Base-by-base conservation (phyloP, 2,113 vertebrate genomes). In the Silurus glanis region DNA sequence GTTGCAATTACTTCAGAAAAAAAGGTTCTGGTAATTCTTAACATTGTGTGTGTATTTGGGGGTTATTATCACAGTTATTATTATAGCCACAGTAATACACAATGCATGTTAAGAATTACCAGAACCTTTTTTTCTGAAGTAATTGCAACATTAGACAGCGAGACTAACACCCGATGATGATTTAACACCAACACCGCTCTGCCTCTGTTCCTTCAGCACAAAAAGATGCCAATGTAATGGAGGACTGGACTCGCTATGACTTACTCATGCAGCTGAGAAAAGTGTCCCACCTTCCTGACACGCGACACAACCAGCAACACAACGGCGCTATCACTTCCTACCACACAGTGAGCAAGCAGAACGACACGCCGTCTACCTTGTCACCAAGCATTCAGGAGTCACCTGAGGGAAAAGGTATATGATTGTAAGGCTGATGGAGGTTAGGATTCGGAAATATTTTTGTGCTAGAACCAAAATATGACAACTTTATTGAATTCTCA, bases 181-280 rank as follows among this genome's bases (percentile, higher is more conserved):
- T 76, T 25, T 55, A 75, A 85, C 62, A 83, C 75, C 37, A 37
- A 58, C 71, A 87, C 82, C 61, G 37, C 37, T 37, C 72, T 85
- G 23, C 59, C 6, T 67, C 28, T 80, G 82, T 14, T 58, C 45
- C 4, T 19, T 87, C 86, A 95, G 95, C 89, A 92, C 92, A 92
- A 78, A 92, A 69, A 83, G 92, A 93, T 78, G 91, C 91, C 83
- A 92, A 88, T 88, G 80, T 91, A 56, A 87, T 93, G 17, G 93
- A 94, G 59, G 92, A 94, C 90, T 83, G 93, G 55, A 89, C 93
- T 45, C 93, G 93, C 47, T 94, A 90, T 72, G 91, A 93, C 80
- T 92, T 94, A 80, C 89, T 95, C 85, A 91, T 91, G 62, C 93
- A 94, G 69, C 51, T 94, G 76, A 93, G 91, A 84, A 95, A 92